A percentile compares a stretch with the other conserved stretches of the same genome.
These are phyloP conservation scores for Eupithecia vulgata DNA, from an alignment of 2,888 invertebrate species.

Conservation along the genomic window DNA sequence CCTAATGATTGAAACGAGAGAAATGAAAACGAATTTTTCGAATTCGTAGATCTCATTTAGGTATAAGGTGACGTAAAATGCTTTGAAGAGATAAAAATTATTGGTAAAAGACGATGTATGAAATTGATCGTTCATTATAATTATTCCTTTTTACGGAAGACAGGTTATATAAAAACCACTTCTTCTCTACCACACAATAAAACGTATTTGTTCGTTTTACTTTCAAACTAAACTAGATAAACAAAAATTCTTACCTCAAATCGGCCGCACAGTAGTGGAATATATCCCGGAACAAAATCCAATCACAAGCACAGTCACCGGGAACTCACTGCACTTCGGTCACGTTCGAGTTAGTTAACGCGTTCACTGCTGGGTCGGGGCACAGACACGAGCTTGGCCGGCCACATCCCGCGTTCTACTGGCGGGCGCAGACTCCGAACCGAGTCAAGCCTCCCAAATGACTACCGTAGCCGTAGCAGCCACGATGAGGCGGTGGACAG, in stretches of 20 bases:
- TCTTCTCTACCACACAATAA: neutral
- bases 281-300: constrained; percentile 3
- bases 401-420: constrained; percentile 63
- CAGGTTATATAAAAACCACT: neutral
- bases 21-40: neutral
- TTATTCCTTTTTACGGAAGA: neutral
- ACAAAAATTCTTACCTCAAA: neutral
- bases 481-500: constrained; percentile 14
- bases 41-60: neutral
- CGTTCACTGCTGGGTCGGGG: neutral
- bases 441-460: constrained; percentile 63
- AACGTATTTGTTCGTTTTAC: neutral
- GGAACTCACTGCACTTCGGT: constrained; percentile 4
- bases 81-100: neutral
- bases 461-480: constrained; percentile 45
- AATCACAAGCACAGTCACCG: constrained; percentile 9
- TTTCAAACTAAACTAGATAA: neutral
- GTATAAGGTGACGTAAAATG: neutral
- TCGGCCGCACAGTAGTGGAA: neutral
- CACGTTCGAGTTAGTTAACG: neutral
- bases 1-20: neutral
- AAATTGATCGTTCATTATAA: neutral
- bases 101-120: neutral
- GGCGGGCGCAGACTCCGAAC: constrained; percentile 78
- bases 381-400: constrained; percentile 50